phyloP scores from a whole-genome alignment of 1,140 invertebrate species.

The Drosophila subpulchrella region DNA sequence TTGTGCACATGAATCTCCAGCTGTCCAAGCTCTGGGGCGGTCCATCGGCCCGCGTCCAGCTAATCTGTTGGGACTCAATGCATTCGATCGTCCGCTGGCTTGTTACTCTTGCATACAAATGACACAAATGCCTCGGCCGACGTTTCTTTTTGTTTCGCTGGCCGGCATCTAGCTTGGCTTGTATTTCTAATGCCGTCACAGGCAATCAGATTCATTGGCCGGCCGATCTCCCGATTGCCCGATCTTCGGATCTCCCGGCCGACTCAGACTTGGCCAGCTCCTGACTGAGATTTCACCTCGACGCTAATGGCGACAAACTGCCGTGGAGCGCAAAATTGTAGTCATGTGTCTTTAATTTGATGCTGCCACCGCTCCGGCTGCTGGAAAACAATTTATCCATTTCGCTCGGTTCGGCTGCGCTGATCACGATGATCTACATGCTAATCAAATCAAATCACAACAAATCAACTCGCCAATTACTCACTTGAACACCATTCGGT shows the following conservation, averaged over 20 bases:
- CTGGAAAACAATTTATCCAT: conserved; percentile 67
- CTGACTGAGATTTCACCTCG: conserved; percentile 71
- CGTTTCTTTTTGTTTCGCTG: conserved; percentile 51
- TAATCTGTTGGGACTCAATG: conserved; percentile 76
- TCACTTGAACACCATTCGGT: conserved; percentile 67
- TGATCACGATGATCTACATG: conserved; percentile 75
- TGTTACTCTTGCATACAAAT: conserved; percentile 83
- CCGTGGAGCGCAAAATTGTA: conserved; percentile 80
- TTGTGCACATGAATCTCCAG: conserved; percentile 73
- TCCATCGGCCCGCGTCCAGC: conserved; percentile 57
- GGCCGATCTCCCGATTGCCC: conserved; percentile 22
- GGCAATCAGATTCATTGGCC: conserved; percentile 57
- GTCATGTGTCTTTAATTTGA: conserved; percentile 55
- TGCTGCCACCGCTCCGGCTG: conserved; percentile 23
- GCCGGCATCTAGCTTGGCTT: conserved; percentile 23
- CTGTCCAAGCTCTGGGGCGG: conserved; percentile 70
- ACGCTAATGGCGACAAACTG: conserved; percentile 84
- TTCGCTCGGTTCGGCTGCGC: conserved; percentile 55
- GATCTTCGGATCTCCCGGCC: conserved; percentile 5
- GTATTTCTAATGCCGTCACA: conserved; percentile 80
- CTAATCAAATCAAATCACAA: conserved; percentile 76
- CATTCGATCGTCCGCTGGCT: conserved; percentile 65
- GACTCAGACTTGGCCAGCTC: conserved; percentile 54
- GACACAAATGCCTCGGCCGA: conserved; percentile 76
- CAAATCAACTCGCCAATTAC: conserved; percentile 67